A percentile compares a stretch with the other conserved stretches of the same genome.
phyloP scores from a whole-genome alignment of 2,113 vertebrate species.

The Oncorhynchus tshawytscha region DNA sequence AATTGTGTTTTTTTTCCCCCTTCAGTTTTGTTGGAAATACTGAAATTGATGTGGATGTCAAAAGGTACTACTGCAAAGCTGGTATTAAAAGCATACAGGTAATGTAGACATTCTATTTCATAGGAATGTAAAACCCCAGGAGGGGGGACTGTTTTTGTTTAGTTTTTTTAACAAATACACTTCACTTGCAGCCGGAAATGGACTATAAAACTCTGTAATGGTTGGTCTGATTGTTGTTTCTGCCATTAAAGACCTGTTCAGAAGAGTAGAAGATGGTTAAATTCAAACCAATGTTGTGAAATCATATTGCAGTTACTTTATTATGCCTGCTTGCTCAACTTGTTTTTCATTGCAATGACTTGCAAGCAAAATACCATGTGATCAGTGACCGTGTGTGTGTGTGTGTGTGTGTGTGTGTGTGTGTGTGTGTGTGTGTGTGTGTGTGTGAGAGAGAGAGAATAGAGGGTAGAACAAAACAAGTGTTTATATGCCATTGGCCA shows the following conservation, averaged over 20 bases:
- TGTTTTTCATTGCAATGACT: too few relatives aligned
- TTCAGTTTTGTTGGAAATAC: conserved; percentile 93
- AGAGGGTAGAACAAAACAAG: neutral
- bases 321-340: too few relatives aligned
- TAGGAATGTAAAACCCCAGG: neutral
- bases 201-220: neutral
- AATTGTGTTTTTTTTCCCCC: conserved; percentile 16
- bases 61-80: conserved; percentile 95
- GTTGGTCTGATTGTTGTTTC: neutral
- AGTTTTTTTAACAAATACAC: too few relatives aligned
- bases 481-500: conserved; percentile 21
- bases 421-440: too few relatives aligned
- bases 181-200: too few relatives aligned
- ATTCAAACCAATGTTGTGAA: too few relatives aligned
- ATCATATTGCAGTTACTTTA: too few relatives aligned
- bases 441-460: neutral
- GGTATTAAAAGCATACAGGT: conserved; percentile 98
- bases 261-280: too few relatives aligned
- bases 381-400: neutral
- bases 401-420: neutral
- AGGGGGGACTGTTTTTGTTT: too few relatives aligned
- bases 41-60: conserved; percentile 93
- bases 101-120: neutral
- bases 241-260: too few relatives aligned
- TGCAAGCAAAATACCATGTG: too few relatives aligned